These are phyloP conservation scores for Drosophila tanythrix DNA, from an alignment of 2,888 invertebrate genomes.

Conservation along the genomic window DNA sequence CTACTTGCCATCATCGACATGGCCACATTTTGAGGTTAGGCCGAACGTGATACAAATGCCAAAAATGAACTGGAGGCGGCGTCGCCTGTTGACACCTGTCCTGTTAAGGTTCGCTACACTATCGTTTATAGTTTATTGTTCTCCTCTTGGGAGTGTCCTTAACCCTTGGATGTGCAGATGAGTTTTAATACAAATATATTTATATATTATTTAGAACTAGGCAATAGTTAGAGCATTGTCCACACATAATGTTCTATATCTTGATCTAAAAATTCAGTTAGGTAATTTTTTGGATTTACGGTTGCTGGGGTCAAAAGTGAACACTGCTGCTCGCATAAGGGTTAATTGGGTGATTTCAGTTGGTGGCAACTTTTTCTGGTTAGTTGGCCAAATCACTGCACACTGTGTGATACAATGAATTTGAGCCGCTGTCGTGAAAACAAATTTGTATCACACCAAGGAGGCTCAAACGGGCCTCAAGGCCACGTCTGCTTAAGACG, in stretches of 20 bases:
- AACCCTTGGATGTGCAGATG: slow-evolving; percentile 32
- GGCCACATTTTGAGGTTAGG: slow-evolving; percentile 60
- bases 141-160: slow-evolving; percentile 14
- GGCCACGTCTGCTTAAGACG: slow-evolving; percentile 34
- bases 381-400: slow-evolving; percentile 75
- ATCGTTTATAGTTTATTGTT: slow-evolving; percentile 56
- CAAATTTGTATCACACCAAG: slow-evolving; percentile 62
- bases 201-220: background rate
- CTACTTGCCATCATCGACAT: slow-evolving; percentile 21
- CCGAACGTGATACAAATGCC: slow-evolving; percentile 71
- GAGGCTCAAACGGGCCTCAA: slow-evolving; percentile 44
- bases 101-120: slow-evolving; percentile 34
- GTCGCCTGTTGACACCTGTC: slow-evolving; percentile 67
- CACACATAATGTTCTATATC: background rate
- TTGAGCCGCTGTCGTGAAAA: slow-evolving; percentile 50
- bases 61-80: slow-evolving; percentile 43
- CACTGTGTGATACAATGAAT: slow-evolving; percentile 50
- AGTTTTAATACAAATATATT: background rate
- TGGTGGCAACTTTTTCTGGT: slow-evolving; percentile 30
- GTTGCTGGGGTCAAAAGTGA: background rate
- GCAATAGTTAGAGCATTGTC: background rate
- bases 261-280: background rate
- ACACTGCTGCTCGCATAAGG: slow-evolving; percentile 11
- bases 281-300: background rate
- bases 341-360: slow-evolving; percentile 27